phyloP scores from a whole-genome alignment of 2,888 invertebrate species.

The Thyatira batis region DNA sequence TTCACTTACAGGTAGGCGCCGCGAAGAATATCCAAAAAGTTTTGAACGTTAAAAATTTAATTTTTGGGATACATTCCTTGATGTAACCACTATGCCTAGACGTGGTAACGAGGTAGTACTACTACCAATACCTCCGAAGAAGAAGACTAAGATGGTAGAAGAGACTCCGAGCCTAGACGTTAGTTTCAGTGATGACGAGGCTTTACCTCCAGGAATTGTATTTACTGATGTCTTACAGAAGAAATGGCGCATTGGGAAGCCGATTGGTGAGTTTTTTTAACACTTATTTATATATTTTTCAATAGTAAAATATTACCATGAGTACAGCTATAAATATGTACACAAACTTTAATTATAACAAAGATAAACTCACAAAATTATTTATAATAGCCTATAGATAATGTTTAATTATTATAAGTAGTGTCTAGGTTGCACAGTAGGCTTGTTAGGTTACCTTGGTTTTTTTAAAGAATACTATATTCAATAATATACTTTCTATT shows the following conservation, averaged over 20 bases:
- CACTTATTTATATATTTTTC: background rate
- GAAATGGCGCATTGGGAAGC: constrained; percentile 93
- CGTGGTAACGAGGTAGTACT: constrained; percentile 59
- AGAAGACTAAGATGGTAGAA: constrained; percentile 53
- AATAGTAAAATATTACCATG: too few species aligned
- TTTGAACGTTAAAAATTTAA: constrained; percentile 9
- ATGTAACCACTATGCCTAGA: constrained; percentile 54
- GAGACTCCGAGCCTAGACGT: constrained; percentile 59
- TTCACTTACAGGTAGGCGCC: constrained; percentile 16
- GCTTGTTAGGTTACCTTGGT: too few species aligned
- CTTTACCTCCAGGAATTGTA: constrained; percentile 86
- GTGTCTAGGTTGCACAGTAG: too few species aligned
- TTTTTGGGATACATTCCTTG: constrained; percentile 12
- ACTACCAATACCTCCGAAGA: constrained; percentile 58
- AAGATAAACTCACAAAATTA: too few species aligned
- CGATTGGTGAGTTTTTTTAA: constrained; percentile 85
- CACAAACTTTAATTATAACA: too few species aligned
- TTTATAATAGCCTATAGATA: too few species aligned
- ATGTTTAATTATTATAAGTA: too few species aligned
- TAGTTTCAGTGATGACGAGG: constrained; percentile 73
- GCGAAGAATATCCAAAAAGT: constrained; percentile 3
- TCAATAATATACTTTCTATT: too few species aligned
- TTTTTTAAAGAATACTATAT: too few species aligned
- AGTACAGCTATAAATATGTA: too few species aligned
- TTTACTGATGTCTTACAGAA: constrained; percentile 90